Evolutionary conservation across 2,113 vertebrate genomes (phyloP).

Genomic region (Columbina picui): DNA sequence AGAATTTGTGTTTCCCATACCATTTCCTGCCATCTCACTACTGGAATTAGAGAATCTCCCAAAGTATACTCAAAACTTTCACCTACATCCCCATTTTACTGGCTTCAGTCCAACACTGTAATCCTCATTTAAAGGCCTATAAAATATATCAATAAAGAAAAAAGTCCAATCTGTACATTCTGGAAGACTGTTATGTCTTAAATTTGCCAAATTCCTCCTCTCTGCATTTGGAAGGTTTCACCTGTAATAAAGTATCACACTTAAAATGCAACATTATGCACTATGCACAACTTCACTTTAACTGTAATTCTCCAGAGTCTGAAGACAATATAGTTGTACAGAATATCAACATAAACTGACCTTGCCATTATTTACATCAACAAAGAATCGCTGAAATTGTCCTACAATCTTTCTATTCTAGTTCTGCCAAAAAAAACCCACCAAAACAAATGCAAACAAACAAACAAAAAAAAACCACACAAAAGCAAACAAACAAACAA

Average conservation of each 20-base stretch:
- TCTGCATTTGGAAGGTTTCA: not conserved
- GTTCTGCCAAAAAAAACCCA: not conserved
- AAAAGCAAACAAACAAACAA: too few species aligned
- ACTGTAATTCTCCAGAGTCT: not conserved
- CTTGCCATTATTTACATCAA: not conserved
- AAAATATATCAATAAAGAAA: not conserved
- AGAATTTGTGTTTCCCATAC: not conserved
- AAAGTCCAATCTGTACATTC: not conserved
- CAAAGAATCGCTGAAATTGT: not conserved
- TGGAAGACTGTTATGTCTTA: not conserved
- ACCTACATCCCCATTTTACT: not conserved
- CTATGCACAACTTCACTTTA: not conserved
- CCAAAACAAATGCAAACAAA: too few species aligned
- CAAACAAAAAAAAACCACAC: too few species aligned
- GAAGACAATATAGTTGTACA: not conserved
- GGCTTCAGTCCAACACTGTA: not conserved
- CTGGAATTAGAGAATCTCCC: not conserved
- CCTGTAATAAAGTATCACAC: not conserved
- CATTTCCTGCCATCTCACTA: not conserved
- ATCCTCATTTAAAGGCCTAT: not conserved
- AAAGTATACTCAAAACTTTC: not conserved
- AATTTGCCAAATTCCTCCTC: not conserved
- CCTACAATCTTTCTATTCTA: not conserved
- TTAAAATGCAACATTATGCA: not conserved
- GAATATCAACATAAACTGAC: not conserved